Conservation (phyloP, 2,113 vertebrate genomes). For the Pitta sordida region DNA sequence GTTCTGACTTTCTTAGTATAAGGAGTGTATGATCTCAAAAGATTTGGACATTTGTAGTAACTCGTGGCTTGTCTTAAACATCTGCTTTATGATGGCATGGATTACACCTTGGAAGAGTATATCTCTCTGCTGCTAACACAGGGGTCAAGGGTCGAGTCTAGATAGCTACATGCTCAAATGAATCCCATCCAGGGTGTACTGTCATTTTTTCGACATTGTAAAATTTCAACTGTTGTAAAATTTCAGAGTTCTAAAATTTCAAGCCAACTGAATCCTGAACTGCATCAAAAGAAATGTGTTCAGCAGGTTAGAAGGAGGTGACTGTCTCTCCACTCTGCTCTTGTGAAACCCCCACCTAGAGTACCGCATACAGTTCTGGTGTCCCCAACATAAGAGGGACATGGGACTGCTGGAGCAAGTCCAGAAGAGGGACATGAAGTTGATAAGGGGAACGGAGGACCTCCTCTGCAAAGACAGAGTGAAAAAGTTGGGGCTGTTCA, state of each 20-base stretch:
- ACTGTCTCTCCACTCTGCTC: background rate
- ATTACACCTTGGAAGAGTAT: background rate
- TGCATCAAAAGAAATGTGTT: background rate
- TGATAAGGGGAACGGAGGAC: background rate
- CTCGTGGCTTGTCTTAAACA: background rate
- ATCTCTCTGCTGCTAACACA: background rate
- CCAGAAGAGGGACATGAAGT: too few species aligned
- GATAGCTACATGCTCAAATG: accelerated
- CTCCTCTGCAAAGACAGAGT: background rate
- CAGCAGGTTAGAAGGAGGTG: background rate
- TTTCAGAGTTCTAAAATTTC: background rate
- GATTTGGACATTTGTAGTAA: background rate
- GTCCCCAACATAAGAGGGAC: too few species aligned
- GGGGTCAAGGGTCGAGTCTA: background rate
- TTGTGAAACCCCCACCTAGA: background rate
- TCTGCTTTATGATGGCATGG: background rate
- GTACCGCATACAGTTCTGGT: background rate
- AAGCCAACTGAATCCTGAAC: background rate
- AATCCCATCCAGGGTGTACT: background rate
- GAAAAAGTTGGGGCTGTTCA: background rate
- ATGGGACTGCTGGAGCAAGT: background rate
- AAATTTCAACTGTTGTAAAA: background rate
- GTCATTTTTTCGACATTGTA: background rate
- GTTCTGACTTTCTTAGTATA: background rate
- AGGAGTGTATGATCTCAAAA: background rate